A percentile compares a stretch with the other conserved stretches of the same genome.
These are phyloP conservation scores for Margaritifera margaritifera DNA, from an alignment of 2,888 invertebrate genomes.

Conservation along the genomic window DNA sequence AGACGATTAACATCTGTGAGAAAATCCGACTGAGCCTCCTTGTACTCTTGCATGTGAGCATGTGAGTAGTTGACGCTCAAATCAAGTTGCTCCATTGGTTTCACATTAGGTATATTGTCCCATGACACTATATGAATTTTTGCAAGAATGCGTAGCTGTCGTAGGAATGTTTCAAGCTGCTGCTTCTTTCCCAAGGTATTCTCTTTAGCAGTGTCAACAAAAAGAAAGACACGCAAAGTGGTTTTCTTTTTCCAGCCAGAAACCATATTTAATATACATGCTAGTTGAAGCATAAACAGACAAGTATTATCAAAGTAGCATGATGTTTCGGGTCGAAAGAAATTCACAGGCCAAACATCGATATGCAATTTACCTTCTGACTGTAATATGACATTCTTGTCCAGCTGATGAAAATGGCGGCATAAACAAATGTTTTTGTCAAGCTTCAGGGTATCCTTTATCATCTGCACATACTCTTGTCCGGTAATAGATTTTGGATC, in stretches of 20 bases:
- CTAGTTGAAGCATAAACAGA: slow-evolving; percentile 95
- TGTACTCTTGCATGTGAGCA: slow-evolving; percentile 50
- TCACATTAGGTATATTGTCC: slow-evolving; percentile 73
- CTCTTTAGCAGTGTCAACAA: slow-evolving; percentile 72
- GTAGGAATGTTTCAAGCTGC: slow-evolving; percentile 79
- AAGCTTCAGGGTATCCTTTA: slow-evolving; percentile 90
- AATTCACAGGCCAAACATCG: slow-evolving; percentile 98
- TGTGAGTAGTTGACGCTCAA: slow-evolving; percentile 37
- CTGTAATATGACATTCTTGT: slow-evolving; percentile 85
- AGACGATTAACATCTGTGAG: slow-evolving; percentile 77
- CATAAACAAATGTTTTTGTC: slow-evolving; percentile 96
- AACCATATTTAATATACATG: slow-evolving; percentile 93
- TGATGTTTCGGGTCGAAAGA: slow-evolving; percentile 86
- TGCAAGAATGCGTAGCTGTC: slow-evolving; percentile 89
- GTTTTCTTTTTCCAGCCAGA: slow-evolving; percentile 79
- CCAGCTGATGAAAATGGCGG: slow-evolving; percentile 89
- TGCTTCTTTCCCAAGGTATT: slow-evolving; percentile 66
- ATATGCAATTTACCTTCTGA: slow-evolving; percentile 82
- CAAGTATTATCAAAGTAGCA: slow-evolving; percentile 90
- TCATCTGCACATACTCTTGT: slow-evolving; percentile 86
- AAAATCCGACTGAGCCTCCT: slow-evolving; percentile 55
- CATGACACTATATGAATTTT: slow-evolving; percentile 79
- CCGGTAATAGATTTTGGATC: slow-evolving; percentile 56
- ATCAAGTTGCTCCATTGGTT: slow-evolving; percentile 19
- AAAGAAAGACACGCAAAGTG: slow-evolving; percentile 89